Evolutionary conservation across 2,888 invertebrate species (phyloP).

Genomic region (Drosophila eohydei): DNA sequence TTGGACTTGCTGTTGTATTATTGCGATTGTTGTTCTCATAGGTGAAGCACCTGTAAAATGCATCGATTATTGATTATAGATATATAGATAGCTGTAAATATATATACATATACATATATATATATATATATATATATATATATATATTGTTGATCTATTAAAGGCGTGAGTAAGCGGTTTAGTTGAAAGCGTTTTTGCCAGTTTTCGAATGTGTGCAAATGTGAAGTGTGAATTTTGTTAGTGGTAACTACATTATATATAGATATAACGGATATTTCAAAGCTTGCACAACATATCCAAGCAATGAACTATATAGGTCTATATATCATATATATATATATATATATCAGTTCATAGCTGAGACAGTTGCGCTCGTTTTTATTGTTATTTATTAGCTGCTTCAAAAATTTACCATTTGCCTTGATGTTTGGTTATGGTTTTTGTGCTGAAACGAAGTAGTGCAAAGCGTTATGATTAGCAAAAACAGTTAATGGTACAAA

Average conservation of each 20-base stretch:
- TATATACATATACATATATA: background rate
- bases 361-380: constrained; percentile 20
- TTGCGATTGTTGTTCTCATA: constrained; percentile 84
- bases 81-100: background rate
- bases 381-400: constrained; percentile 68
- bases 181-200: constrained; percentile 62
- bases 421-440: constrained; percentile 93
- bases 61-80: constrained; percentile 7
- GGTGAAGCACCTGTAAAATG: constrained; percentile 82
- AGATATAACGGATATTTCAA: constrained; percentile 18
- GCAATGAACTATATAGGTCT: constrained; percentile 2
- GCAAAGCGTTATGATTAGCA: constrained; percentile 79
- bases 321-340: background rate
- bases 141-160: constrained; percentile 9
- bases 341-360: constrained; percentile 29
- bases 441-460: constrained; percentile 90
- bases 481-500: constrained; percentile 59
- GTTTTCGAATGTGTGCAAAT: constrained; percentile 65
- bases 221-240: constrained; percentile 60
- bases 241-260: constrained; percentile 26
- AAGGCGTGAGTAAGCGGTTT: constrained; percentile 62
- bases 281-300: constrained; percentile 19
- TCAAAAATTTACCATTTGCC: constrained; percentile 91
- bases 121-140: background rate
- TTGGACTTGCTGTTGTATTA: constrained; percentile 81